Evolutionary conservation across 2,113 vertebrate species (phyloP).

Genomic region (Tragulus kanchil): DNA sequence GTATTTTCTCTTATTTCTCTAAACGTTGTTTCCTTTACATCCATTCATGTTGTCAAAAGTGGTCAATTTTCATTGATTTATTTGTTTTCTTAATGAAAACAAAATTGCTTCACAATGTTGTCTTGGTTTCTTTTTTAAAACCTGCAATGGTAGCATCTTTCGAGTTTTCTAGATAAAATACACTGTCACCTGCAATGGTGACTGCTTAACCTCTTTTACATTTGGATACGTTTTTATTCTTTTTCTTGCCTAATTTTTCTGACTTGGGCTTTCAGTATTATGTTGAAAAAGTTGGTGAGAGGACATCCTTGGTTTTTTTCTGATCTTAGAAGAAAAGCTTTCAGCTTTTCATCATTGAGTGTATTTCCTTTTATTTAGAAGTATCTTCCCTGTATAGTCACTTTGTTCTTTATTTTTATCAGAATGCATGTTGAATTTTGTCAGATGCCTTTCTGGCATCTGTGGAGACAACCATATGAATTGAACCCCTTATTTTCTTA

Average conservation of each 20-base stretch:
- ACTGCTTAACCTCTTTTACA: neutral
- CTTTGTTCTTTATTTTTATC: neutral
- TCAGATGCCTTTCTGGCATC: neutral
- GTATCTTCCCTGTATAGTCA: neutral
- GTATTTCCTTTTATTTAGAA: no score
- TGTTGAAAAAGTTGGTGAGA: neutral
- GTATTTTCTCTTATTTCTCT: neutral
- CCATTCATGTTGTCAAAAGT: neutral
- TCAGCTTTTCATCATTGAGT: neutral
- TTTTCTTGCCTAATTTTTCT: neutral
- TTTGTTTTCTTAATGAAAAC: neutral
- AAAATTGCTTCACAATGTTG: neutral
- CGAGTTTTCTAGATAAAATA: neutral
- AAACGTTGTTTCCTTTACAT: neutral
- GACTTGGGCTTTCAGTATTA: neutral
- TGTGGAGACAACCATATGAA: neutral
- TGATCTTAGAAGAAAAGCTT: slow-evolving; percentile 1
- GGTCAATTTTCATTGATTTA: neutral
- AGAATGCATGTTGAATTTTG: neutral
- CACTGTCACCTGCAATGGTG: neutral
- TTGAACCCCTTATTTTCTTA: neutral
- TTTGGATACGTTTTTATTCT: neutral
- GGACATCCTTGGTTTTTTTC: neutral
- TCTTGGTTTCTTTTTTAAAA: no score
- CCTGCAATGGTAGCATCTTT: neutral